Evolutionary conservation across 2,888 invertebrate genomes (phyloP).

Genomic region (Brenthis ino): DNA sequence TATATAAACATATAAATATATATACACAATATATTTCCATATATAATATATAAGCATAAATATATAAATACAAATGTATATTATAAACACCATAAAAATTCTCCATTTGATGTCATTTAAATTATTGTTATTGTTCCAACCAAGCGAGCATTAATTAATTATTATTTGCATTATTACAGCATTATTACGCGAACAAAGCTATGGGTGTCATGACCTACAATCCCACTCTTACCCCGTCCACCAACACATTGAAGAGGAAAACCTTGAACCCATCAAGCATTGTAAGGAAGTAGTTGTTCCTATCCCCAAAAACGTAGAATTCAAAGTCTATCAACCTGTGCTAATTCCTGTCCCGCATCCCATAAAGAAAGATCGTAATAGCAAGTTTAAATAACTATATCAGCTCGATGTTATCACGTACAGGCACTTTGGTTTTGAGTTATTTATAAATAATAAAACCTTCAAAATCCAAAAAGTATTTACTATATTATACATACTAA

Average conservation of each 20-base stretch:
- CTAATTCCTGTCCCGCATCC: conserved; percentile 84
- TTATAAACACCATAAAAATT: no score
- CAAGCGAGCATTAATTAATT: conserved; percentile 55
- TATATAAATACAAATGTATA: no score
- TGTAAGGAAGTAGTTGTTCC: conserved; percentile 87
- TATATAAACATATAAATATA: no score
- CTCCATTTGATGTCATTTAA: not conserved
- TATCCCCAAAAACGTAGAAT: conserved; percentile 83
- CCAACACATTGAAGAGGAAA: conserved; percentile 86
- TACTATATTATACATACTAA: no score
- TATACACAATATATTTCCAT: no score
- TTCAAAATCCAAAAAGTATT: no score
- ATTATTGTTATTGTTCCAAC: conserved; percentile 59
- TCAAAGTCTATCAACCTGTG: conserved; percentile 81
- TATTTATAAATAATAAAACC: no score
- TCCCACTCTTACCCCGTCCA: conserved; percentile 82
- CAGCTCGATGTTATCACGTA: no score
- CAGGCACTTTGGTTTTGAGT: no score
- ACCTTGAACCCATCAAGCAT: conserved; percentile 85
- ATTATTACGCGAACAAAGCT: conserved; percentile 43
- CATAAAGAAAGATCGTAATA: no score
- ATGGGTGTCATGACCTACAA: conserved; percentile 62
- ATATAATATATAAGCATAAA: no score
- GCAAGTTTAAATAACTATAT: no score
- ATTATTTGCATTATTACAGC: conserved; percentile 41